Base-by-base conservation (phyloP, 1,140 invertebrate genomes). In the Diploscapter pachys region DNA sequence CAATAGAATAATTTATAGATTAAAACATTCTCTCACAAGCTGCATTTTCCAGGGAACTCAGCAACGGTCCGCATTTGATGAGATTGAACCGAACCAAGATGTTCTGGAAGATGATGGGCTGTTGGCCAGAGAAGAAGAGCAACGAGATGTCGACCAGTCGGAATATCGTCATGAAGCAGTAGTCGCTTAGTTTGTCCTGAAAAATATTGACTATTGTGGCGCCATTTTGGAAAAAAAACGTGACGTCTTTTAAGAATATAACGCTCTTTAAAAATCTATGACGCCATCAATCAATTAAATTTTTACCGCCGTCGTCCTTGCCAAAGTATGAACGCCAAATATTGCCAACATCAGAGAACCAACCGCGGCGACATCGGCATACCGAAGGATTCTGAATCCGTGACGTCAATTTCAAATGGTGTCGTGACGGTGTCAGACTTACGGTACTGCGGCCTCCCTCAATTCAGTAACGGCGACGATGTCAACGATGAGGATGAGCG, bases 161-260 rank as follows among this genome's bases (percentile, higher is more conserved):
- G 69, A 78, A 78, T 57, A 78, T 77, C 49, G 74, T 80, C 77
- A 78, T 78, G 71, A 78, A 78, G 49, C 75, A 76, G 57, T 78
- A 78, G n/a, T 63, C 66, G 13, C 69, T 67, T 3, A 78, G 74
- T 51, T 77, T 77, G 53, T 78, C 64, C 77, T 78, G 77, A 4
- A 78, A 78, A 11, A 48, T 5, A 63, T 57, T 5, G 63, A 57
- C 65, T 57, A 69, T 49, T 69, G 13, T 31, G n/a, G 48, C 57
- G 48, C 57, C 6, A 52, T 5, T 63, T n/a, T 63, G n/a, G 53
- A 13, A 49, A 67, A 49, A 67, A 3, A 48, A 57, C 2, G 31
- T 31, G 31, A 31, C 31, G 31, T 57, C 4, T 57, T 2, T 70
- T 70, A 2, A 70, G 31, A 70, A 6, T 4, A 5, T 67, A 3